Percentiles rank a stretch among this genome's conserved stretches.
Evolutionary conservation across 1,140 invertebrate genomes (phyloP).

Genomic region (Procambarus virginalis): DNA sequence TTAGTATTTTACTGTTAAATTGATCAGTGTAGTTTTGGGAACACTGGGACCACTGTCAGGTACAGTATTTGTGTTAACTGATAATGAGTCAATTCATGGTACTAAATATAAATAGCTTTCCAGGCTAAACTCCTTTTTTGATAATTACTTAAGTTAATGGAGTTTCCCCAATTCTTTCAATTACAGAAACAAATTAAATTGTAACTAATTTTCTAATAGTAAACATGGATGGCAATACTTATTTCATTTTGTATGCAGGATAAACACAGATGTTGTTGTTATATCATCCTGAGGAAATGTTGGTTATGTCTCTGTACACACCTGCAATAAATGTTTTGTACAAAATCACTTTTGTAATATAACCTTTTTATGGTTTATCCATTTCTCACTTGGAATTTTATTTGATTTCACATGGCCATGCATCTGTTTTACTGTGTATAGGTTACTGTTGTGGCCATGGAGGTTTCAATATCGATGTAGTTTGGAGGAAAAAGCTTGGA

Average conservation of each 20-base stretch:
- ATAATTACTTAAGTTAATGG: no score
- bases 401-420: no score
- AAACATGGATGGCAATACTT: not conserved
- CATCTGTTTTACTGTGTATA: no score
- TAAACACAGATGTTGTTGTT: not conserved
- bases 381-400: no score
- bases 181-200: not conserved
- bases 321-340: conserved; percentile 36
- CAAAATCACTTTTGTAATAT: not conserved
- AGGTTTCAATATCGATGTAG: no score
- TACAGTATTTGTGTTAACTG: no score
- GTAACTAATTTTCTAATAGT: not conserved
- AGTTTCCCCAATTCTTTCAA: not conserved
- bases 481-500: no score
- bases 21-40: no score
- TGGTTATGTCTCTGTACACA: conserved; percentile 18
- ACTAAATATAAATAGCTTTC: not conserved
- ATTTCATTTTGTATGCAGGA: not conserved
- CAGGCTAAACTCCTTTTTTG: not conserved
- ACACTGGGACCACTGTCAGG: no score
- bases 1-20: no score
- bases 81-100: no score
- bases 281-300: not conserved
- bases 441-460: no score
- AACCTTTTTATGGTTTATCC: not conserved